Evolutionary conservation across 2,888 invertebrate species (phyloP), one percentile per base, ranked within the genome.

Genomic region (Nymphalis c-album): DNA sequence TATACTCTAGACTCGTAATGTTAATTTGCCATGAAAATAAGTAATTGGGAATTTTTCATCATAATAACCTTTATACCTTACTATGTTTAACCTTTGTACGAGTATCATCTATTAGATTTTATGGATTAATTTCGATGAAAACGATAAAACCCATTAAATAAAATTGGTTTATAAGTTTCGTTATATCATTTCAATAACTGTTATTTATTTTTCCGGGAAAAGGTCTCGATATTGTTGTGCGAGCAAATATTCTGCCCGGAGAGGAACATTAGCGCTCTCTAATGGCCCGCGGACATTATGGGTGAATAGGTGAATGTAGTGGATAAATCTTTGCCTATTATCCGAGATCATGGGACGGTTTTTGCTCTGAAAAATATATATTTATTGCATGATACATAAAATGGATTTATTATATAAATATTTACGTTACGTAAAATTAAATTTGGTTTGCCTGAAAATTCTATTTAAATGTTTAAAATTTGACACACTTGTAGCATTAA

Each of bases 201-300:
- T 8, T 55, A 31, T 55, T 55, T 55, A 31, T 35, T 55, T 55
- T 55, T 55, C n/a, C 55, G 26, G 55, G 7, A 55, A 55, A n/a
- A 35, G 55, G 55, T 31, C 55, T 13, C 31, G 55, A 55, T 46
- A 26, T 62, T 71, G 64, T 64, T 70, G 57, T 64, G 6, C 55
- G 55, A 60, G 53, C 64, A 59, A 68, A 70, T 66, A 68, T 70
- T 64, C 60, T 62, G 63, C 50, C 67, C 60, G 67, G 67, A 60
- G 63, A 48, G 64, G 58, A 61, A 70, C 68, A 72, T 70, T 72
- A 72, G 65, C 67, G 61, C 63, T 51, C 59, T 58, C 61, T 70
- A 68, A 70, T 68, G 64, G 66, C 62, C 53, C 64, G 62, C 57
- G 78, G 48, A 35, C 55, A 55, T 55, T 55, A 55, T 7, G 55